phyloP scores from a whole-genome alignment of 1,140 invertebrate species.

The Caerostris darwini region DNA sequence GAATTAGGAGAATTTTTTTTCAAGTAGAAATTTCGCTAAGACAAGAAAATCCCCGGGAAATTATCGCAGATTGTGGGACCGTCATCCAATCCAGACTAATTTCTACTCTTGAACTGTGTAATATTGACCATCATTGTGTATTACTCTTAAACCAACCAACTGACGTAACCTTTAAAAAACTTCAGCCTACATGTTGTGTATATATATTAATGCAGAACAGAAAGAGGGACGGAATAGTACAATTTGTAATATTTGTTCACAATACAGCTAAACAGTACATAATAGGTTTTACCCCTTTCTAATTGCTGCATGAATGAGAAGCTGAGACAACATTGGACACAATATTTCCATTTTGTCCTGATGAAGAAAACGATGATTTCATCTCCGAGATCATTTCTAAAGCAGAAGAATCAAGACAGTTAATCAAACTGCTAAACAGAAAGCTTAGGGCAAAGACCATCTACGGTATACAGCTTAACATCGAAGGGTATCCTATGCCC shows the following conservation, averaged over 20 bases:
- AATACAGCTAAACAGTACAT: not conserved
- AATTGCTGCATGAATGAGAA: not conserved
- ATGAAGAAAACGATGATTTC: not conserved
- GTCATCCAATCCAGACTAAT: not conserved
- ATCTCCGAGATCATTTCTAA: not conserved
- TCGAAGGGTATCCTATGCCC: not conserved
- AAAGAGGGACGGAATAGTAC: not conserved
- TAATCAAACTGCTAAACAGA: not conserved
- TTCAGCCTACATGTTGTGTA: not conserved
- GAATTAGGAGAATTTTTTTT: not conserved
- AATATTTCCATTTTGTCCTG: not conserved
- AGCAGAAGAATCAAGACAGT: constrained; percentile 29
- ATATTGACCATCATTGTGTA: not conserved
- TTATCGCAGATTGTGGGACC: not conserved
- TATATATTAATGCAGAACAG: not conserved
- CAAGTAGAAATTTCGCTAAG: not conserved
- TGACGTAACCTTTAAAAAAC: constrained; percentile 10
- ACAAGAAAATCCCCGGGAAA: not conserved
- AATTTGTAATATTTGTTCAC: constrained; percentile 4
- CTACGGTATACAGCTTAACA: not conserved
- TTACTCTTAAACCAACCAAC: not conserved
- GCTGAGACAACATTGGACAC: not conserved
- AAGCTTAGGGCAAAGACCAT: not conserved
- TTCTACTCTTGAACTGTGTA: too few relatives aligned
- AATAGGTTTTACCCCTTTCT: constrained; percentile 2